phyloP scores from a whole-genome alignment of 2,888 invertebrate genomes.

The Oscheius sp. region DNA sequence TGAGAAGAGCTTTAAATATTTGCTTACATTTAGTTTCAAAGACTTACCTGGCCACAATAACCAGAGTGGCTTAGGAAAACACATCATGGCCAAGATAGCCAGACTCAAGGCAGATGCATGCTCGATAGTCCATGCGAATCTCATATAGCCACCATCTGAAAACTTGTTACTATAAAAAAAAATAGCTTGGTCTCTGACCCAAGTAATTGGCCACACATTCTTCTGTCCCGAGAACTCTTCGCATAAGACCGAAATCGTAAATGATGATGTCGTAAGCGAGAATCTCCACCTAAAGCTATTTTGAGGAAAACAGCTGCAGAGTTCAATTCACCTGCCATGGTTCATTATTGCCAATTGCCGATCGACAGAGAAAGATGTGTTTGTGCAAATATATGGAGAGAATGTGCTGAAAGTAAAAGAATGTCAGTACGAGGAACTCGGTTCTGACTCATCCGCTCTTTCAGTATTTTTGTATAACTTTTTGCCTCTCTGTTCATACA shows the following conservation, averaged over 20 bases:
- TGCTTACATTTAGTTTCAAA: background rate
- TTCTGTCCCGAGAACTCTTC: conserved; percentile 69
- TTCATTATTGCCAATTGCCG: conserved; percentile 61
- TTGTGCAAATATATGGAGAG: conserved; percentile 62
- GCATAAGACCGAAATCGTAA: conserved; percentile 73
- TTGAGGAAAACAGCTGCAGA: background rate
- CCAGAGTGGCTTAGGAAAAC: conserved; percentile 62
- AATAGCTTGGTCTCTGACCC: conserved; percentile 41
- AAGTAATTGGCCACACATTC: conserved; percentile 73
- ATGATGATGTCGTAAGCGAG: conserved; percentile 73
- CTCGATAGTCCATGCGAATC: conserved; percentile 68
- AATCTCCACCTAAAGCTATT: conserved; percentile 46
- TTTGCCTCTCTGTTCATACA: background rate
- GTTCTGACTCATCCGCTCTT: background rate
- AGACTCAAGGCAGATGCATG: conserved; percentile 63
- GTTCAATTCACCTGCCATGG: conserved; percentile 48
- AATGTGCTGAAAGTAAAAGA: conserved; percentile 61
- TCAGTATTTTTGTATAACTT: background rate
- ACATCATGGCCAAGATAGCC: conserved; percentile 55
- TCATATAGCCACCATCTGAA: conserved; percentile 72
- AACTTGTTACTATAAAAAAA: background rate
- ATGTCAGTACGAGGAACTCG: background rate
- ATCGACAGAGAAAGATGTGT: conserved; percentile 68
- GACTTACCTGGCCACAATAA: conserved; percentile 70
- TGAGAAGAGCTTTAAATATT: conserved; percentile 18